Evolutionary conservation across 2,797 vertebrate genomes (phyloP).

Genomic region (Sitta carolinensis): DNA sequence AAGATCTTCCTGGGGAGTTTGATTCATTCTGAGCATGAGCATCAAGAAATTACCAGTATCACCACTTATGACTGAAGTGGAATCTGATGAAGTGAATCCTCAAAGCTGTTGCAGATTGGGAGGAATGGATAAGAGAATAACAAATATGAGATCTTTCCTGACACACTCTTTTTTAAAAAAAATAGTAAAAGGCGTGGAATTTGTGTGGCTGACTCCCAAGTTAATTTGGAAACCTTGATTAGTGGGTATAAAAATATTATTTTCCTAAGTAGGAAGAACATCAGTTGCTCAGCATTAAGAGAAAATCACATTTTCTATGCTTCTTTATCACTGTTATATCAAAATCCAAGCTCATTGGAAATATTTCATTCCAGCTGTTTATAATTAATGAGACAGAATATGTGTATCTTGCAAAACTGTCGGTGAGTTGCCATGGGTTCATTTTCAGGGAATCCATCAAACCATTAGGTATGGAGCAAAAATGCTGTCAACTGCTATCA

Average conservation of each 20-base stretch:
- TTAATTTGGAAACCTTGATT: background rate
- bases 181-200: background rate
- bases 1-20: background rate
- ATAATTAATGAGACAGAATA: background rate
- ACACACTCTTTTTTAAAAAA: fast-evolving
- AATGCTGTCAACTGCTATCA: background rate
- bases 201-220: background rate
- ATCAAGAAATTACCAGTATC: background rate
- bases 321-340: background rate
- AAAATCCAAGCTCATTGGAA: background rate
- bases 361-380: background rate
- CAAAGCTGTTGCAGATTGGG: background rate
- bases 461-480: background rate
- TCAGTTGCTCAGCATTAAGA: background rate
- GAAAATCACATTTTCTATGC: background rate
- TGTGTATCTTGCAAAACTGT: background rate
- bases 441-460: background rate
- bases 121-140: background rate
- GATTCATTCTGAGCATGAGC: background rate
- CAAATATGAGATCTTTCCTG: background rate
- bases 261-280: background rate
- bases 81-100: background rate
- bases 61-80: background rate
- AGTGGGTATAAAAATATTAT: background rate
- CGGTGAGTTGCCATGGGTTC: background rate